Evolutionary conservation across 2,888 invertebrate genomes (phyloP).

Genomic region (Myathropa florea): DNA sequence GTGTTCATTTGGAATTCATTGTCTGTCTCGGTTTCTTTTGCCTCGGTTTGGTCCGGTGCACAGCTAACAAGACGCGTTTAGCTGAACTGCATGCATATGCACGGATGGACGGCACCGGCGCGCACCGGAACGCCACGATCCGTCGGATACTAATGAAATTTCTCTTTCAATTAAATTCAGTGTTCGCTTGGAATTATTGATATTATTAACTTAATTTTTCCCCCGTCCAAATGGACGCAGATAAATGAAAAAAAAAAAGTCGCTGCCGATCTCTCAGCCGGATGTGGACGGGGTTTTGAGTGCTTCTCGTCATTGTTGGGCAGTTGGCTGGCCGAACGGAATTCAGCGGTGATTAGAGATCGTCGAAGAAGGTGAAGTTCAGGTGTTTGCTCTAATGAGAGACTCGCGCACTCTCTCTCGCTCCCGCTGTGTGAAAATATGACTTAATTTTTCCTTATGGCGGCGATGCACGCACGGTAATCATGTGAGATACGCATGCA

Average conservation of each 20-base stretch:
- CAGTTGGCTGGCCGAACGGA: slow-evolving; percentile 3
- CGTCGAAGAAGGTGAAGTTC: neutral
- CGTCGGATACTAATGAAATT: slow-evolving; percentile 49
- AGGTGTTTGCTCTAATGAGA: neutral
- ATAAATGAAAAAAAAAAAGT: neutral
- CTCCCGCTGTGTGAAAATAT: neutral
- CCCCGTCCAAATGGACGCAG: neutral
- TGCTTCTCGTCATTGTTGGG: neutral
- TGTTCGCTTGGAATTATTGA: slow-evolving; percentile 27
- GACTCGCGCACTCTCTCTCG: too few species aligned
- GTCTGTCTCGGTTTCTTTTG: neutral
- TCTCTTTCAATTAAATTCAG: slow-evolving; percentile 64
- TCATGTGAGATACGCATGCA: neutral
- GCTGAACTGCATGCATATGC: slow-evolving; percentile 28
- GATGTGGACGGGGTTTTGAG: slow-evolving; percentile 7
- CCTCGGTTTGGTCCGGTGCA: neutral
- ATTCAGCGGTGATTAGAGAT: slow-evolving; percentile 10
- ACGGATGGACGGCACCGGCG: slow-evolving; percentile 9
- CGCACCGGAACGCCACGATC: neutral
- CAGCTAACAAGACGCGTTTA: neutral
- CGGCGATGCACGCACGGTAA: neutral
- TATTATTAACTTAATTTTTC: slow-evolving; percentile 37
- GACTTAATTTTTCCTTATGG: neutral
- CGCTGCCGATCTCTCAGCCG: slow-evolving; percentile 6
- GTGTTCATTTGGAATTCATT: slow-evolving; percentile 19